Evolutionary conservation across 2,113 vertebrate genomes (phyloP).

Genomic region (Rhegmatorhina hoffmannsi): DNA sequence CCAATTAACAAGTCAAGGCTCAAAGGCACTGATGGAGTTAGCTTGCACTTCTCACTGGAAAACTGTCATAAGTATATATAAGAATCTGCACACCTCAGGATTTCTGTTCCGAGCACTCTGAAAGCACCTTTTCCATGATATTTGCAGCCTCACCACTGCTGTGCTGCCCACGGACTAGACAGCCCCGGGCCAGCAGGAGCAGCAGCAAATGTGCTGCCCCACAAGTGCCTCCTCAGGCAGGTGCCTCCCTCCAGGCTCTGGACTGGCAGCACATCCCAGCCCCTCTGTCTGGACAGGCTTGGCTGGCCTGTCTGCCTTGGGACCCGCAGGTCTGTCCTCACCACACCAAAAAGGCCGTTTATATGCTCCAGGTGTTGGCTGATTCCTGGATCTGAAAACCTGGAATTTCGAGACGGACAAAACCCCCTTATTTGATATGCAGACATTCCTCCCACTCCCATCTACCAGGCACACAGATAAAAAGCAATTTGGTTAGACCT

Average conservation of each 20-base stretch:
- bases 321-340: neutral
- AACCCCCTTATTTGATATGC: constrained; percentile 32
- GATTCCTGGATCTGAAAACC: constrained; percentile 31
- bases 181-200: neutral
- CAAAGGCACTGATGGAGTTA: constrained; percentile 77
- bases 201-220: neutral
- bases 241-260: neutral
- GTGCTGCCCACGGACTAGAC: accelerated
- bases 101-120: neutral
- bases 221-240: neutral
- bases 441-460: constrained; percentile 1
- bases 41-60: constrained; percentile 66
- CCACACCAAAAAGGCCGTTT: constrained; percentile 7
- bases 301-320: neutral
- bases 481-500: constrained; percentile 43
- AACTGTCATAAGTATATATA: constrained; percentile 50
- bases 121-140: neutral
- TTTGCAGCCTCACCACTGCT: neutral
- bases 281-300: neutral
- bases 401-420: constrained; percentile 10
- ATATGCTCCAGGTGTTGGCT: neutral
- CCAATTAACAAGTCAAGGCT: constrained; percentile 83
- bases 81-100: constrained; percentile 30
- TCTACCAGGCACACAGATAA: constrained; percentile 11
- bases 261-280: neutral